phyloP scores from a whole-genome alignment of 2,797 vertebrate genomes.

The Orestias chungarensis region DNA sequence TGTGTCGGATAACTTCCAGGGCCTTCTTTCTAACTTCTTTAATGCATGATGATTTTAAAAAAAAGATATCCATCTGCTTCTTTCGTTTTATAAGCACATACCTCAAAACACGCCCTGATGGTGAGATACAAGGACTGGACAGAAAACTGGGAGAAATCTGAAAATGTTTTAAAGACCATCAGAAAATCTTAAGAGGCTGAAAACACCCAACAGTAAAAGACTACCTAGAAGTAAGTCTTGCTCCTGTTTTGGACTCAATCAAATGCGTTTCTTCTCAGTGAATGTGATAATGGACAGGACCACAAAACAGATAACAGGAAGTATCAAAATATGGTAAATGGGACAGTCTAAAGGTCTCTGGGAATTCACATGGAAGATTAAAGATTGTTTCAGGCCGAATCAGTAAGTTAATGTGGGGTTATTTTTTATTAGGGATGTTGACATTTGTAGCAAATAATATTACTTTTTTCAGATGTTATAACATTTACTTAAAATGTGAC shows the following conservation, averaged over 20 bases:
- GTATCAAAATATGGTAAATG: neutral
- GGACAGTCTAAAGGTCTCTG: neutral
- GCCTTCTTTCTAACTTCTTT: too few species aligned
- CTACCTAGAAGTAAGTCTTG: neutral
- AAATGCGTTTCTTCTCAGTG: neutral
- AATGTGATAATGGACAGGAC: neutral
- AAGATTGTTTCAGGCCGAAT: neutral
- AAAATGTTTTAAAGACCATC: neutral
- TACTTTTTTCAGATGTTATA: neutral
- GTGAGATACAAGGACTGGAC: too few species aligned
- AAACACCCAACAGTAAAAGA: neutral
- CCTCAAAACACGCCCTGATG: too few species aligned
- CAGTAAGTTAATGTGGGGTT: neutral
- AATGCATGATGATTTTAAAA: too few species aligned
- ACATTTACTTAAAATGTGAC: neutral
- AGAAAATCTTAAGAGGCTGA: neutral
- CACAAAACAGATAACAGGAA: too few species aligned
- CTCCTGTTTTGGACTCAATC: neutral
- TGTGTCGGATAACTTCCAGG: too few species aligned
- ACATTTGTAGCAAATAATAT: neutral
- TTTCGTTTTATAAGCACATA: too few species aligned
- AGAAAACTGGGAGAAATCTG: too few species aligned
- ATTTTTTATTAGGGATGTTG: neutral
- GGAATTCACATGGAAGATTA: neutral
- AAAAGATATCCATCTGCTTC: too few species aligned